Conservation (phyloP, 2,888 invertebrate genomes). For the Heliconius ethilla region DNA sequence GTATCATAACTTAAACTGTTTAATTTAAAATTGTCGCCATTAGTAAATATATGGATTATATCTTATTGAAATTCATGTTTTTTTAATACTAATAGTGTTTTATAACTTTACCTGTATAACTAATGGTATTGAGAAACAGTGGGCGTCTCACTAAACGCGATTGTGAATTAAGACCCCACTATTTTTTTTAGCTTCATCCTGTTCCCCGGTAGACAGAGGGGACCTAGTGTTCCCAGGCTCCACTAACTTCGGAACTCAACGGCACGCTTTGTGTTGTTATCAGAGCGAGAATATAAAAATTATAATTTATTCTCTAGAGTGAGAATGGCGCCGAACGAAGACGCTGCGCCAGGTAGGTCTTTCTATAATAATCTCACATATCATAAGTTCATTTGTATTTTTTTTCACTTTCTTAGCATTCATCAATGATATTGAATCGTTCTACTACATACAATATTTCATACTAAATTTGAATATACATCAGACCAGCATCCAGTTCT, state of each 20-base stretch:
- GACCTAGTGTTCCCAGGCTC: background rate
- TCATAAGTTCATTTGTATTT: no score
- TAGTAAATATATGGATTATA: background rate
- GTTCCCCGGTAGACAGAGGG: background rate
- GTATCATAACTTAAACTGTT: slow-evolving; percentile 12
- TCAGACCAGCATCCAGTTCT: background rate
- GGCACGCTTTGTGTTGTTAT: background rate
- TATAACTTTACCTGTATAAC: background rate
- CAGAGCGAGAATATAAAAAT: background rate
- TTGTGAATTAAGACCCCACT: background rate
- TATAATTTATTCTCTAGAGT: no score
- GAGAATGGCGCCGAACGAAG: no score
- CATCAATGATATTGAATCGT: no score
- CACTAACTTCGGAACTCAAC: background rate
- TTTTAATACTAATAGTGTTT: background rate
- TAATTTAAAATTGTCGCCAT: background rate
- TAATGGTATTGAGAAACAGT: background rate
- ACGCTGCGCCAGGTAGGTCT: no score
- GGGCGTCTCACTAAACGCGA: background rate
- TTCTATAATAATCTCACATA: no score
- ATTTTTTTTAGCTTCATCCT: background rate
- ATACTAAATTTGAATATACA: no score
- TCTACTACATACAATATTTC: no score
- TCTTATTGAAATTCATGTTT: background rate
- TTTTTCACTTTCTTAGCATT: no score